Evolutionary conservation across 2,888 invertebrate species (phyloP).

Genomic region (Venustoraphidia nigricollis): DNA sequence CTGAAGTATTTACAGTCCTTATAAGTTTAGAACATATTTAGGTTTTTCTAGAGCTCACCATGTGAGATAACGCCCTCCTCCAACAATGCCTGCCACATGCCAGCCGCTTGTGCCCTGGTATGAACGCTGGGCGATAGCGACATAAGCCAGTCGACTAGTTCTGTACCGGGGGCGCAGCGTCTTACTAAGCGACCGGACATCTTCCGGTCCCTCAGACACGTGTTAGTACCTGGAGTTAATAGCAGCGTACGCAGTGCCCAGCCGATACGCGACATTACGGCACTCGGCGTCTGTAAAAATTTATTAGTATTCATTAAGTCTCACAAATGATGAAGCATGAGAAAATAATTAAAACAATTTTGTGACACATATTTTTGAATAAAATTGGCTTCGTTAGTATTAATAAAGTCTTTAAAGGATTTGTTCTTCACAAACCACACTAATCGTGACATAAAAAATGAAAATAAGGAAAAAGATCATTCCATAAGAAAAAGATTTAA

Average conservation of each 20-base stretch:
- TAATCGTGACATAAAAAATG: no score
- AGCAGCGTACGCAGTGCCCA: slow-evolving; percentile 53
- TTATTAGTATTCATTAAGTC: neutral
- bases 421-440: no score
- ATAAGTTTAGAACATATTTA: no score
- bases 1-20: no score
- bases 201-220: slow-evolving; percentile 30
- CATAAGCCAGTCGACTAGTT: slow-evolving; percentile 68
- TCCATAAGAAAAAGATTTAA: no score
- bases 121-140: slow-evolving; percentile 45
- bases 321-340: no score
- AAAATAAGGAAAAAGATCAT: no score
- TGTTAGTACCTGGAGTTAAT: slow-evolving; percentile 41
- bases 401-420: no score
- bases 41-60: slow-evolving; percentile 32
- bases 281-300: slow-evolving; percentile 38
- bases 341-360: no score
- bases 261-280: slow-evolving; percentile 49
- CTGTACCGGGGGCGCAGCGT: slow-evolving; percentile 60
- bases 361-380: no score
- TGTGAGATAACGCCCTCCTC: slow-evolving; percentile 66
- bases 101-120: slow-evolving; percentile 52
- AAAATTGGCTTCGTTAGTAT: no score
- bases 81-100: slow-evolving; percentile 71
- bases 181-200: slow-evolving; percentile 45